phyloP scores from a whole-genome alignment of 2,888 invertebrate species.

The Oasisia sp. region DNA sequence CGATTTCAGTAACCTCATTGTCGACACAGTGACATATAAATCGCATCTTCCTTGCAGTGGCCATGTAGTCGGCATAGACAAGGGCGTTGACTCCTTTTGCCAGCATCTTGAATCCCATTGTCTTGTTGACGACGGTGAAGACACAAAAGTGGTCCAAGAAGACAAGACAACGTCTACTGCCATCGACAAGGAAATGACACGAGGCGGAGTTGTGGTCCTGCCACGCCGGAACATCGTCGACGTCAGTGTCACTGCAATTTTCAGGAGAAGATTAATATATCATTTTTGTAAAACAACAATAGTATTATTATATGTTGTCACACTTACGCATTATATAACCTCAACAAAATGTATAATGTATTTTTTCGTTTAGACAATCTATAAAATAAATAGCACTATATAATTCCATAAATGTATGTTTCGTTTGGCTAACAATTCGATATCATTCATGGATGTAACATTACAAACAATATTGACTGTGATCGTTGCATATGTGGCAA shows the following conservation, averaged over 20 bases:
- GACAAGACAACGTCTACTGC: neutral
- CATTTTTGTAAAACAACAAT: too few species aligned
- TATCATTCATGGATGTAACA: too few species aligned
- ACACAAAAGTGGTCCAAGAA: neutral
- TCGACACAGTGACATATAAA: neutral
- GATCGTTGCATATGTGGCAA: too few species aligned
- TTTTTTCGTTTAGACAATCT: too few species aligned
- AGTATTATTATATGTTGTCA: too few species aligned
- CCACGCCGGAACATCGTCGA: neutral
- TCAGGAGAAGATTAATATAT: neutral
- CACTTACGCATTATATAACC: too few species aligned
- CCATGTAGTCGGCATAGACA: neutral
- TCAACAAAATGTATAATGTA: too few species aligned
- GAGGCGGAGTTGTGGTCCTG: neutral
- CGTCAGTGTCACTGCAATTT: neutral
- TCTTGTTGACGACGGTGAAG: neutral
- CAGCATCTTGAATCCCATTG: neutral
- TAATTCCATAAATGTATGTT: too few species aligned
- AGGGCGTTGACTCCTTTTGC: neutral
- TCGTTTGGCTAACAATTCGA: too few species aligned
- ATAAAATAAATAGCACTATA: too few species aligned
- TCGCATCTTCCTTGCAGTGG: neutral
- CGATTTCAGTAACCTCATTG: neutral
- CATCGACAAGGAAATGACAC: neutral
- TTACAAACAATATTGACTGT: too few species aligned